Evolutionary conservation across 2,888 invertebrate species (phyloP).

Genomic region (Labia minor): DNA sequence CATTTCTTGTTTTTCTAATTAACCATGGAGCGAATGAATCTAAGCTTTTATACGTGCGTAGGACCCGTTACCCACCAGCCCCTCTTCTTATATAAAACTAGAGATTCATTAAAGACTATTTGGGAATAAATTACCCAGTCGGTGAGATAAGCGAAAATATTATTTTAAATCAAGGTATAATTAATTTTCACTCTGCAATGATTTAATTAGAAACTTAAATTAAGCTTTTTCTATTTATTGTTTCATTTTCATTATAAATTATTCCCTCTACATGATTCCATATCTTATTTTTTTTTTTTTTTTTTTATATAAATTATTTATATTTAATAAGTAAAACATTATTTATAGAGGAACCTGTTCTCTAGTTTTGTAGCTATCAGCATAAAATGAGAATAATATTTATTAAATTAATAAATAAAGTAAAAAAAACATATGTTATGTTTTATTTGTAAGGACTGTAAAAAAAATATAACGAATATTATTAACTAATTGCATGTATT

Average conservation of each 20-base stretch:
- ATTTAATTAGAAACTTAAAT: conserved; percentile 7
- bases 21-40: no score
- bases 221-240: neutral
- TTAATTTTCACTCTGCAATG: neutral
- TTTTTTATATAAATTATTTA: neutral
- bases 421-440: no score
- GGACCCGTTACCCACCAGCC: neutral
- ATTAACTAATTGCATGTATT: neutral
- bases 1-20: no score
- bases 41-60: no score
- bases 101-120: neutral
- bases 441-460: no score
- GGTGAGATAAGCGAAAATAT: neutral
- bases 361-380: no score
- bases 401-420: neutral
- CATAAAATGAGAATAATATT: no score
- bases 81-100: neutral
- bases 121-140: neutral
- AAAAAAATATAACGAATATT: neutral
- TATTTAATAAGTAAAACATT: neutral
- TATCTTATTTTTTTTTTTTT: neutral
- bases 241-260: neutral
- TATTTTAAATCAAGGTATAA: conserved; percentile 7
- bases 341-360: neutral
- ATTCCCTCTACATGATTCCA: neutral